Evolutionary conservation across 1,140 invertebrate genomes (phyloP).

Genomic region (Teleogryllus occipitalis): DNA sequence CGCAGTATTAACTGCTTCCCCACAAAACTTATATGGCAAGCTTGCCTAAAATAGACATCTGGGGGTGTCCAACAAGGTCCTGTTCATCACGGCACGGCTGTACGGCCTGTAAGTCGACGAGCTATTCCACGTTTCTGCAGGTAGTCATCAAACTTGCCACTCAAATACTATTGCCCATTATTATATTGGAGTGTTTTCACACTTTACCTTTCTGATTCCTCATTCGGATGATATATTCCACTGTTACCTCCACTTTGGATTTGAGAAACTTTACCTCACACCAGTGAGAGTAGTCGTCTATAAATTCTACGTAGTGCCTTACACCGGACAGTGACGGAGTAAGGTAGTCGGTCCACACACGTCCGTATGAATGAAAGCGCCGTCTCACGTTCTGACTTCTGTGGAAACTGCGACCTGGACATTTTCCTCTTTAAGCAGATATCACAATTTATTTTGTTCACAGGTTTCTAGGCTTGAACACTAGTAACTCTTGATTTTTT

Average conservation of each 20-base stretch:
- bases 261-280: neutral
- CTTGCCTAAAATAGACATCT: no score
- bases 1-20: no score
- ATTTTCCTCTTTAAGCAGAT: neutral
- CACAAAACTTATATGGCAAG: no score
- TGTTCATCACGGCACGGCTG: no score
- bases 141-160: no score
- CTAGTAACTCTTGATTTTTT: neutral
- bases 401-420: neutral
- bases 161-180: no score
- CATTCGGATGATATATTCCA: neutral
- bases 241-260: neutral
- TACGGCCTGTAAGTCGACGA: no score
- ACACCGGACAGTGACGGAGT: neutral
- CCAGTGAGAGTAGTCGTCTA: neutral
- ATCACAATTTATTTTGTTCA: neutral
- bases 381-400: neutral
- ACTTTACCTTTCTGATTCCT: neutral
- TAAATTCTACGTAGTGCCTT: neutral
- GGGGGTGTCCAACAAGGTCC: no score
- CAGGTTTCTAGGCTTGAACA: neutral
- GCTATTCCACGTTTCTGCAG: no score
- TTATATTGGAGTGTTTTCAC: no score
- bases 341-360: neutral
- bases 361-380: neutral